Conservation (phyloP, 2,113 vertebrate species). For the Sceloporus tristichus region DNA sequence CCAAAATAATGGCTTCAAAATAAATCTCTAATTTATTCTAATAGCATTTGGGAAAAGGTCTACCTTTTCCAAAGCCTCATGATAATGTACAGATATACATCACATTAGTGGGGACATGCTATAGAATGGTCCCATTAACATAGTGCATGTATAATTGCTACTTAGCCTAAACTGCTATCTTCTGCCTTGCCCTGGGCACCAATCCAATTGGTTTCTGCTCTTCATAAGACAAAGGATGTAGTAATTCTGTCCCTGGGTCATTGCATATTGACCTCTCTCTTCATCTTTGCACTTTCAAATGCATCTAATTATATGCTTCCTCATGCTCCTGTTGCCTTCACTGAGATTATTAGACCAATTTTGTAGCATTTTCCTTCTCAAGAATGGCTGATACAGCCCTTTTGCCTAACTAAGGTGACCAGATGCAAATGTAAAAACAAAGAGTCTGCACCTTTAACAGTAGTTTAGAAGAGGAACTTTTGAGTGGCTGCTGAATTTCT, state of each 20-base stretch:
- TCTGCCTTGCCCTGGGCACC: conserved; percentile 31
- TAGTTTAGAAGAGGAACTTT: background rate
- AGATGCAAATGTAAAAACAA: background rate
- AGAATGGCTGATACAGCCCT: background rate
- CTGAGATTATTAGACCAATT: conserved; percentile 29
- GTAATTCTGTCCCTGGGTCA: background rate
- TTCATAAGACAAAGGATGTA: background rate
- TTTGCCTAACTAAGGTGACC: background rate
- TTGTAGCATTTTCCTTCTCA: background rate
- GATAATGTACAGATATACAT: conserved; percentile 44
- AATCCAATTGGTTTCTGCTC: conserved; percentile 30
- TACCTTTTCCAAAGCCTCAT: conserved; percentile 52
- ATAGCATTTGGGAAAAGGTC: conserved; percentile 49
- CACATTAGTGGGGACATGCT: conserved; percentile 50
- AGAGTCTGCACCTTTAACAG: background rate
- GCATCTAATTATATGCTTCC: background rate
- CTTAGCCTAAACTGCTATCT: conserved; percentile 46
- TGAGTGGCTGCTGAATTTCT: background rate
- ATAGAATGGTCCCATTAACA: conserved; percentile 39
- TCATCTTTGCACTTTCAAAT: conserved; percentile 14
- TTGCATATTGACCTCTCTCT: conserved; percentile 12
- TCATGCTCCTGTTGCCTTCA: background rate
- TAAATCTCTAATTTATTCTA: conserved; percentile 62
- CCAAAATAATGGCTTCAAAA: conserved; percentile 60
- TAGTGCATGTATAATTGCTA: conserved; percentile 51